Conservation (phyloP, 2,888 invertebrate genomes). For the Andrena bucephala region DNA sequence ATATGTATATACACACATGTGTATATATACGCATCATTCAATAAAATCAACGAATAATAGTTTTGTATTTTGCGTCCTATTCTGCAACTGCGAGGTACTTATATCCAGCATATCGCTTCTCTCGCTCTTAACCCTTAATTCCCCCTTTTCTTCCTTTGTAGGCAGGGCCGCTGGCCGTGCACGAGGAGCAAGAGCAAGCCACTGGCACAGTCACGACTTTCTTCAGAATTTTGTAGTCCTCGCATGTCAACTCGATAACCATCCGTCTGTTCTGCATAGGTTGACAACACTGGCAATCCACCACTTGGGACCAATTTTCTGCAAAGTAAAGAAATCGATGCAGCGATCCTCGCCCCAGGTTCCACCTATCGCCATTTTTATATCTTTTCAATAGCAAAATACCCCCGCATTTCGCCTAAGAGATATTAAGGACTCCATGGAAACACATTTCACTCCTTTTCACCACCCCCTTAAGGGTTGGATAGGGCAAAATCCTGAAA, state of each 20-base stretch:
- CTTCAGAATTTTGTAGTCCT: constrained; percentile 82
- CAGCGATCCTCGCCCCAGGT: too few species aligned
- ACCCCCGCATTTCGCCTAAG: too few species aligned
- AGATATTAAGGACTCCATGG: too few species aligned
- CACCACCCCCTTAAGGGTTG: too few species aligned
- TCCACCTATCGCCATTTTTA: too few species aligned
- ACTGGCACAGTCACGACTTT: constrained; percentile 80
- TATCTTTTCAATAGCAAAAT: too few species aligned
- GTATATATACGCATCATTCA: constrained; percentile 39
- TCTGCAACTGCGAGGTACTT: background rate
- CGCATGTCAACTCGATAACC: constrained; percentile 85
- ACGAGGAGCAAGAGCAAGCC: constrained; percentile 80
- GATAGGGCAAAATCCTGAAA: too few species aligned
- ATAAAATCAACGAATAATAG: constrained; percentile 57
- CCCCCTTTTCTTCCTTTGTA: constrained; percentile 29
- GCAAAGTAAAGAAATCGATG: constrained; percentile 2
- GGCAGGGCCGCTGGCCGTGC: background rate
- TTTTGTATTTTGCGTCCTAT: constrained; percentile 32
- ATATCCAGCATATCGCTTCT: background rate
- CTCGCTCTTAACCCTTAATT: constrained; percentile 33
- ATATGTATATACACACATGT: constrained; percentile 9
- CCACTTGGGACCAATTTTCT: constrained; percentile 78
- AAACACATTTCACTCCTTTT: too few species aligned
- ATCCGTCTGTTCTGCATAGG: constrained; percentile 81
- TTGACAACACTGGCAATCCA: constrained; percentile 81